Percentiles rank a stretch among this genome's conserved stretches.
These are phyloP conservation scores for Catostomus latipinnis DNA, from an alignment of 2,797 vertebrate genomes.

Conservation along the genomic window DNA sequence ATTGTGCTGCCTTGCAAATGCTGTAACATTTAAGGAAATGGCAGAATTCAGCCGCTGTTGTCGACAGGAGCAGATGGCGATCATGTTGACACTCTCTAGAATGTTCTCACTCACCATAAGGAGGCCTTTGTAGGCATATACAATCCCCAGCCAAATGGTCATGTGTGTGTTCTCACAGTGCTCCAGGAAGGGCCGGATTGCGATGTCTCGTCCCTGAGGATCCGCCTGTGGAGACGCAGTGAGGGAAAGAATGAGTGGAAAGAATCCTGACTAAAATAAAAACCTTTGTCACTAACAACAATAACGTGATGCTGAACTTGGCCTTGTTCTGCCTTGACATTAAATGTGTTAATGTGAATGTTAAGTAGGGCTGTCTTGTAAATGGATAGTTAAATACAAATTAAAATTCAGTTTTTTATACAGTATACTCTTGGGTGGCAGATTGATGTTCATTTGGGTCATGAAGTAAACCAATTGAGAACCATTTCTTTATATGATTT, in stretches of 20 bases:
- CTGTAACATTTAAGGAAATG: not conserved
- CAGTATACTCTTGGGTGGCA: too few species aligned
- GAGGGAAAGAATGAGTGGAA: conserved; percentile 43
- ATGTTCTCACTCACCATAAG: conserved; percentile 89
- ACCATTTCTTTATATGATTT: too few species aligned
- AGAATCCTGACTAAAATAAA: conserved; percentile 40
- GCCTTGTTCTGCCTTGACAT: not conserved
- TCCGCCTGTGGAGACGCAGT: conserved; percentile 84
- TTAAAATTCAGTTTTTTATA: too few species aligned
- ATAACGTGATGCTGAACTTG: conserved; percentile 13
- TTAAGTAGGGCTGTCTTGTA: not conserved
- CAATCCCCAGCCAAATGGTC: conserved; percentile 99
- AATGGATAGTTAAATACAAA: too few species aligned
- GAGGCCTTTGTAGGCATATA: conserved; percentile 98
- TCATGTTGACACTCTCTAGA: conserved; percentile 33
- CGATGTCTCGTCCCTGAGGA: conserved; percentile 95
- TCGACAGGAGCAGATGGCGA: conserved; percentile 52
- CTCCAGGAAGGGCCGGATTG: conserved; percentile 97
- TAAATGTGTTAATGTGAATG: not conserved
- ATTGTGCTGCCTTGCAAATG: not conserved
- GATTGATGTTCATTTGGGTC: too few species aligned
- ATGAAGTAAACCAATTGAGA: too few species aligned
- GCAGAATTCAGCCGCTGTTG: conserved; percentile 15
- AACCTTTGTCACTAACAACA: conserved; percentile 35
- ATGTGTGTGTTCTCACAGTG: conserved; percentile 99